Evolutionary conservation across 2,888 invertebrate genomes (phyloP).

Genomic region (Caenorhabditis becei): DNA sequence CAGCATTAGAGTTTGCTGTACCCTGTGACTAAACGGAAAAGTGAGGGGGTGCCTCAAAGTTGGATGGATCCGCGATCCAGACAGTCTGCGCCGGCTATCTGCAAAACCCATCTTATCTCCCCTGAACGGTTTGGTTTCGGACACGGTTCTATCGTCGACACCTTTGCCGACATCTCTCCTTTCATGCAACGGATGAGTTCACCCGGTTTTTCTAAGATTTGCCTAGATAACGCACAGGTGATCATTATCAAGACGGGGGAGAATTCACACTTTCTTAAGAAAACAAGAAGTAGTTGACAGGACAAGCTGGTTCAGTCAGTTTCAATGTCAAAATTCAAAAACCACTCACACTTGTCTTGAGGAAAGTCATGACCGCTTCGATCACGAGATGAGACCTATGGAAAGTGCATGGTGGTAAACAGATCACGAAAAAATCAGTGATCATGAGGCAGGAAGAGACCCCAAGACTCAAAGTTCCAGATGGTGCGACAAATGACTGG

Average conservation of each 20-base stretch:
- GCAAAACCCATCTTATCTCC: conserved; percentile 29
- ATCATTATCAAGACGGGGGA: no score
- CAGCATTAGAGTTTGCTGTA: no score
- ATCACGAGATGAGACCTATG: background rate
- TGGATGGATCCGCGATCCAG: background rate
- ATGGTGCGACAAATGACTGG: background rate
- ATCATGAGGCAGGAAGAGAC: background rate
- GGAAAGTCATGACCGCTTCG: background rate
- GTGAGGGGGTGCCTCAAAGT: no score
- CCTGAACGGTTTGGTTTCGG: conserved; percentile 40
- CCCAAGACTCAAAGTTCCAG: background rate
- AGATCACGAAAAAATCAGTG: background rate
- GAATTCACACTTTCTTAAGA: background rate
- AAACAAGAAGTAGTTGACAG: no score
- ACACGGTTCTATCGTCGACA: background rate
- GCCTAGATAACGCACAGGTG: background rate
- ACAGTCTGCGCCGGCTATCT: background rate
- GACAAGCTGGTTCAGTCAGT: no score
- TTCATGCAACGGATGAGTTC: background rate
- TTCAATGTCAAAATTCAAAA: no score
- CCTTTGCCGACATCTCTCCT: background rate
- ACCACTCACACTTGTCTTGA: background rate
- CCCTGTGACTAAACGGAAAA: no score
- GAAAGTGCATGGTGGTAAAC: conserved; percentile 8
- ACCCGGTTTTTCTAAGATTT: background rate